Evolutionary conservation across 2,113 vertebrate genomes (phyloP).

Genomic region (Pygoscelis adeliae): DNA sequence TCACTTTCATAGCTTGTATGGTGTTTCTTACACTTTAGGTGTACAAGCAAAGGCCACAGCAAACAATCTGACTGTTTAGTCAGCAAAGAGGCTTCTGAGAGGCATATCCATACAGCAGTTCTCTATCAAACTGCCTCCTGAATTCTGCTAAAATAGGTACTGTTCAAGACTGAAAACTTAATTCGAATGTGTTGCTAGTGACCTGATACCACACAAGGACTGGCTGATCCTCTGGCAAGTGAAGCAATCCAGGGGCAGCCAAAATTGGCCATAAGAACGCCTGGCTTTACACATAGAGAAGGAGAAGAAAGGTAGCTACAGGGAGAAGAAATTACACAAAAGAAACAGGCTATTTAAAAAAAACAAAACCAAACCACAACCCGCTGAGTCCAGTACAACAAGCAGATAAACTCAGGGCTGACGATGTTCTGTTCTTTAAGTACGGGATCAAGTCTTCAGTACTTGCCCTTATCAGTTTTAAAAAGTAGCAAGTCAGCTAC

Average conservation of each 20-base stretch:
- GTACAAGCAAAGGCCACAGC: not conserved
- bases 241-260: not conserved
- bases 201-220: not conserved
- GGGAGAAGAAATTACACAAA: not conserved
- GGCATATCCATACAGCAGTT: not conserved
- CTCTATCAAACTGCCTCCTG: not conserved
- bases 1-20: not conserved
- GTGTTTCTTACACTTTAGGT: not conserved
- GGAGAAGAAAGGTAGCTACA: not conserved
- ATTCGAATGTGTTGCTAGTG: not conserved
- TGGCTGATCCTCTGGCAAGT: not conserved
- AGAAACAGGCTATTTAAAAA: not conserved
- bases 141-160: not conserved
- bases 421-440: not conserved
- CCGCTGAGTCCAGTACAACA: not conserved
- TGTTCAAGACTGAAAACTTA: not conserved
- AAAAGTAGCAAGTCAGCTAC: not conserved
- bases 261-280: not conserved
- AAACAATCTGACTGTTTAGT: not conserved
- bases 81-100: not conserved
- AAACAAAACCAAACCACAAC: not conserved
- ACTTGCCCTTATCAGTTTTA: not conserved
- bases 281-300: not conserved
- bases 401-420: not conserved
- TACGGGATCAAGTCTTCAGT: not conserved